A percentile compares a stretch with the other conserved stretches of the same genome.
These are phyloP conservation scores for Clinocottus analis DNA, from an alignment of 2,113 vertebrate species.

Conservation along the genomic window DNA sequence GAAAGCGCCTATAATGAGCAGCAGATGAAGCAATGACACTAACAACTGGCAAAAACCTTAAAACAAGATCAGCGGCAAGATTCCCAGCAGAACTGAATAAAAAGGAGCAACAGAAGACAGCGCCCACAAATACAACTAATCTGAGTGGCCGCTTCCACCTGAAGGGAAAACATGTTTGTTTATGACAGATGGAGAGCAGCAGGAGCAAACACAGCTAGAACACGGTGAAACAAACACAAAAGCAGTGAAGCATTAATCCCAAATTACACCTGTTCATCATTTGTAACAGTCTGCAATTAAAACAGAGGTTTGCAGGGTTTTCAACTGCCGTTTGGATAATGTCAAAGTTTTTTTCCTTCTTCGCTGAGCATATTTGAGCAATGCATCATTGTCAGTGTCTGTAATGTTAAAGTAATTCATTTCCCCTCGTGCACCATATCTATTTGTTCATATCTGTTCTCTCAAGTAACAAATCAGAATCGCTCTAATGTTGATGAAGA, in stretches of 20 bases:
- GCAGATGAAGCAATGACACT: conserved; percentile 40
- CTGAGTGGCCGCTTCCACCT: conserved; percentile 37
- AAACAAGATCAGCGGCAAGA: conserved; percentile 34
- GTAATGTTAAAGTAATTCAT: conserved; percentile 21
- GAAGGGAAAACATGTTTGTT: conserved; percentile 60
- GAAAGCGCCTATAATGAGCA: conserved; percentile 21
- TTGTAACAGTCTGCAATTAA: conserved; percentile 17
- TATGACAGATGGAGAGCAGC: conserved; percentile 68
- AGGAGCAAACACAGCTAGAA: conserved; percentile 43
- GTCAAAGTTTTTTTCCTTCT: background rate
- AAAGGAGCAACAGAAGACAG: conserved; percentile 23
- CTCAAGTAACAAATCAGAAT: conserved; percentile 11
- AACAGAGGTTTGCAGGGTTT: conserved; percentile 11
- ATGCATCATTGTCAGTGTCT: background rate
- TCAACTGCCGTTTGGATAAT: conserved; percentile 19
- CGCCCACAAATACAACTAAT: conserved; percentile 20
- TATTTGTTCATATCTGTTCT: conserved; percentile 29
- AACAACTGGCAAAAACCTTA: conserved; percentile 26
- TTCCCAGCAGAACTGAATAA: background rate
- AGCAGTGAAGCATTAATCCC: conserved; percentile 46
- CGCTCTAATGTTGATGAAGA: background rate
- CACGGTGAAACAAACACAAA: conserved; percentile 40
- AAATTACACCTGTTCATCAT: conserved; percentile 44
- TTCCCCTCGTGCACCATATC: conserved; percentile 44
- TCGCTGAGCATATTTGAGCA: background rate